Conservation (phyloP, 1,140 invertebrate species). For the Oryzaephilus surinamensis region DNA sequence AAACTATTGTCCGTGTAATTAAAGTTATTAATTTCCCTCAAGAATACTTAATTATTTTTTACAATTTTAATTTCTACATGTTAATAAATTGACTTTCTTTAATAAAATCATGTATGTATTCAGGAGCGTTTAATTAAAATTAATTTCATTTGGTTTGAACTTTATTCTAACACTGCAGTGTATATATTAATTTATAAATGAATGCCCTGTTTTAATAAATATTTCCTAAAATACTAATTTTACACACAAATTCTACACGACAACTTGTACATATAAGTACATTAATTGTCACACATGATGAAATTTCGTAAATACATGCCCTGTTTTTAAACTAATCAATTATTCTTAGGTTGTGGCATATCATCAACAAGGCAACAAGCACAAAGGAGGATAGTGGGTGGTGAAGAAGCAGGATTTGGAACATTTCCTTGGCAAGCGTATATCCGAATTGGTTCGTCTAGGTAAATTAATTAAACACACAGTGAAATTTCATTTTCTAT, state of each 20-base stretch:
- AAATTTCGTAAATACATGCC: not conserved
- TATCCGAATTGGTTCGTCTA: conserved; percentile 76
- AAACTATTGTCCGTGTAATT: too few species aligned
- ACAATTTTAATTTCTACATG: too few species aligned
- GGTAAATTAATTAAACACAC: conserved; percentile 35
- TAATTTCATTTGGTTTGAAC: too few species aligned
- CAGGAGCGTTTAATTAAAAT: too few species aligned
- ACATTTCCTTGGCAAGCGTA: conserved; percentile 95
- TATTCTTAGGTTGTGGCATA: conserved; percentile 67
- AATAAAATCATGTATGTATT: too few species aligned
- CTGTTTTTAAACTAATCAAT: conserved; percentile 5
- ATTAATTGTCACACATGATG: not conserved
- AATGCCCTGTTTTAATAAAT: too few species aligned
- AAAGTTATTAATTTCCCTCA: too few species aligned
- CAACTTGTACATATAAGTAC: not conserved
- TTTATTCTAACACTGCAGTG: too few species aligned
- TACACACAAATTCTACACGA: not conserved
- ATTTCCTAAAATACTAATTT: conserved; percentile 1
- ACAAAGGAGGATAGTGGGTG: conserved; percentile 82
- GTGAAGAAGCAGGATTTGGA: conserved; percentile 86
- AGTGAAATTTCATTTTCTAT: too few species aligned
- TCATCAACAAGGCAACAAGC: conserved; percentile 72
- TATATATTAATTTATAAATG: too few species aligned
- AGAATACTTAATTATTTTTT: too few species aligned
- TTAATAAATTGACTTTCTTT: too few species aligned